These are phyloP conservation scores for Mythimna albipuncta DNA, from an alignment of 2,888 invertebrate genomes.

Conservation along the genomic window DNA sequence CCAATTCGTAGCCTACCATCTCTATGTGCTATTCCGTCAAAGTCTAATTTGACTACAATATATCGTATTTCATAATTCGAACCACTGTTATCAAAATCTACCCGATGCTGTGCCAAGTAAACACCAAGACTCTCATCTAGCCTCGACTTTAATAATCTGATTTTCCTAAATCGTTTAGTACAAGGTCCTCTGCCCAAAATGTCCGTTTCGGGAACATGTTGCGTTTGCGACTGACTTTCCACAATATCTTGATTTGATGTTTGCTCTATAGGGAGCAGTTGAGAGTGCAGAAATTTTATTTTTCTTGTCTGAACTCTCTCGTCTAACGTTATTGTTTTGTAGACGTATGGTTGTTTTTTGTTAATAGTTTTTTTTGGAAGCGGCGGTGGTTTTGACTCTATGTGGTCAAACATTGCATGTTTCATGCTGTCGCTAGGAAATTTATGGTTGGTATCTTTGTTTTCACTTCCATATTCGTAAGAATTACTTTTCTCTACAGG, in stretches of 20 bases:
- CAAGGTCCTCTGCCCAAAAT: constrained; percentile 91
- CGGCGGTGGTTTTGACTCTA: constrained; percentile 85
- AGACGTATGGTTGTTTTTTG: constrained; percentile 84
- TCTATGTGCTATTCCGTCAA: constrained; percentile 93
- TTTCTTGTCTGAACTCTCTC: constrained; percentile 89
- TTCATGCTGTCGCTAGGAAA: constrained; percentile 68
- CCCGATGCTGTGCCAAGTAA: constrained; percentile 92
- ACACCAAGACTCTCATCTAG: constrained; percentile 93
- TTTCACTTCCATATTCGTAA: constrained; percentile 80
- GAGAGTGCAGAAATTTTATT: constrained; percentile 87
- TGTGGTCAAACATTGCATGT: constrained; percentile 76
- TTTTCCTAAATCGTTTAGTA: constrained; percentile 91
- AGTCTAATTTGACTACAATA: constrained; percentile 92
- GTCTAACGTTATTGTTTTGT: constrained; percentile 87
- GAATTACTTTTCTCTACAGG: constrained; percentile 81
- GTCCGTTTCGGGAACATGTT: constrained; percentile 79
- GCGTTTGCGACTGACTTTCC: constrained; percentile 77
- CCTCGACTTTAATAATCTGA: constrained; percentile 92
- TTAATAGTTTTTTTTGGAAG: constrained; percentile 86
- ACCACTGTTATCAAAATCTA: constrained; percentile 87
- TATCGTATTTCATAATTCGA: constrained; percentile 91
- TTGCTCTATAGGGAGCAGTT: constrained; percentile 81
- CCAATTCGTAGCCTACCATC: constrained; percentile 95
- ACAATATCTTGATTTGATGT: constrained; percentile 76
- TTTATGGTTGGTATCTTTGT: constrained; percentile 73